A percentile compares a stretch with the other conserved stretches of the same genome.
Evolutionary conservation across 2,888 invertebrate genomes (phyloP).

Genomic region (Xanthorhoe spadicearia): DNA sequence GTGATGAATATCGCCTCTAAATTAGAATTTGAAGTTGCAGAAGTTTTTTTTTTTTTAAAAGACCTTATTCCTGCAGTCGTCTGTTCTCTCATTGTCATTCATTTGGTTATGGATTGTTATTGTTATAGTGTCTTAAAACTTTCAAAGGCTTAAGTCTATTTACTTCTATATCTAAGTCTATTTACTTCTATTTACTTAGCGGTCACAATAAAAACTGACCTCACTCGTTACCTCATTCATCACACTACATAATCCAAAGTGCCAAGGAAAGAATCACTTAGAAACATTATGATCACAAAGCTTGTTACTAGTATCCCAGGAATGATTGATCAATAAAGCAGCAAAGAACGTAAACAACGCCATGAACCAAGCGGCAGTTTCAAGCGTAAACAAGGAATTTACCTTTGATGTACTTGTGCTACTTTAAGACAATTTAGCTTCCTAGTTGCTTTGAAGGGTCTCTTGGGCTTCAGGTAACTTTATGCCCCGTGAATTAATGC

Average conservation of each 20-base stretch:
- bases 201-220: too few species aligned
- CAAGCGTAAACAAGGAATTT: conserved; percentile 25
- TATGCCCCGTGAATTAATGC: conserved; percentile 70
- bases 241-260: neutral
- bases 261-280: neutral
- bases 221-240: neutral
- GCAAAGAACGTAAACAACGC: conserved; percentile 32
- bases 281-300: neutral
- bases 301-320: neutral
- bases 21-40: too few species aligned
- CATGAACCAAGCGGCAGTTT: conserved; percentile 28
- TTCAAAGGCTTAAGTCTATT: too few species aligned
- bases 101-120: too few species aligned
- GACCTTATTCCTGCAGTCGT: too few species aligned
- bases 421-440: conserved; percentile 65
- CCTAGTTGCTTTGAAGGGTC: conserved; percentile 68
- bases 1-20: too few species aligned
- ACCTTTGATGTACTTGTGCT: conserved; percentile 68
- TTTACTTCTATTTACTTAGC: too few species aligned
- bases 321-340: conserved; percentile 18
- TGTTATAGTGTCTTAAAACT: too few species aligned
- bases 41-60: too few species aligned
- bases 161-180: too few species aligned
- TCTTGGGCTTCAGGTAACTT: conserved; percentile 71
- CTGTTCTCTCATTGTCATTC: too few species aligned